These are phyloP conservation scores for Battus philenor DNA, from an alignment of 1,140 invertebrate genomes.

Conservation along the genomic window DNA sequence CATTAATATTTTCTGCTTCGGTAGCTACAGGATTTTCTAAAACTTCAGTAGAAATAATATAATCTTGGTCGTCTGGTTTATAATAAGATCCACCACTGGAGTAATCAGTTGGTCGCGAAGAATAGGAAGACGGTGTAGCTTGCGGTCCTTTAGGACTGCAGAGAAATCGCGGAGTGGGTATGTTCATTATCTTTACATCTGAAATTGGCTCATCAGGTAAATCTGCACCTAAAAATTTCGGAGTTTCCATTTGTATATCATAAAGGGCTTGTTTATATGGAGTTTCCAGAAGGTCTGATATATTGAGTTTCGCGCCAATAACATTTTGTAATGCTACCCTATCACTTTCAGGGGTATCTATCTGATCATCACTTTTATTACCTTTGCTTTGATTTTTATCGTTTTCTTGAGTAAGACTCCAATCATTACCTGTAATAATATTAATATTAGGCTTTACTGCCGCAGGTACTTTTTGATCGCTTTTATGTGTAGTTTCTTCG, in stretches of 20 bases:
- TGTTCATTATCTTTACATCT: slow-evolving; percentile 67
- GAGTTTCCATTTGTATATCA: slow-evolving; percentile 69
- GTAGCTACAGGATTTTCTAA: slow-evolving; percentile 22
- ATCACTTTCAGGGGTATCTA: slow-evolving; percentile 56
- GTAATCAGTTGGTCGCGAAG: slow-evolving; percentile 64
- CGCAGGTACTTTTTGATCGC: slow-evolving; percentile 11
- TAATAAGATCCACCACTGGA: slow-evolving; percentile 70
- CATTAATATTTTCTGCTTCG: slow-evolving; percentile 7
- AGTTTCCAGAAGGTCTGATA: slow-evolving; percentile 64
- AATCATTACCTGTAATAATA: slow-evolving; percentile 33
- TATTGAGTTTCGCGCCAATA: slow-evolving; percentile 57
- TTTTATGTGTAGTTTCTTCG: slow-evolving; percentile 17
- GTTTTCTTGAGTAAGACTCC: slow-evolving; percentile 19
- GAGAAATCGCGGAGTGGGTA: slow-evolving; percentile 63
- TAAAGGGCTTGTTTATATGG: slow-evolving; percentile 66
- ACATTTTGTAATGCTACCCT: slow-evolving; percentile 54
- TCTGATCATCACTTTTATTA: slow-evolving; percentile 29
- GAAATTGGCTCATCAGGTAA: slow-evolving; percentile 60
- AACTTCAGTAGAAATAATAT: slow-evolving; percentile 35
- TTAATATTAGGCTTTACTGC: slow-evolving; percentile 43
- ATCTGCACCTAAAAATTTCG: slow-evolving; percentile 56
- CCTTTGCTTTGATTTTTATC: slow-evolving; percentile 33
- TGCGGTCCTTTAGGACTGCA: slow-evolving; percentile 45
- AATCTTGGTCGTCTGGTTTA: slow-evolving; percentile 68
- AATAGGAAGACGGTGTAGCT: slow-evolving; percentile 57